phyloP scores from a whole-genome alignment of 2,113 vertebrate genomes.

The Dromaius novaehollandiae region DNA sequence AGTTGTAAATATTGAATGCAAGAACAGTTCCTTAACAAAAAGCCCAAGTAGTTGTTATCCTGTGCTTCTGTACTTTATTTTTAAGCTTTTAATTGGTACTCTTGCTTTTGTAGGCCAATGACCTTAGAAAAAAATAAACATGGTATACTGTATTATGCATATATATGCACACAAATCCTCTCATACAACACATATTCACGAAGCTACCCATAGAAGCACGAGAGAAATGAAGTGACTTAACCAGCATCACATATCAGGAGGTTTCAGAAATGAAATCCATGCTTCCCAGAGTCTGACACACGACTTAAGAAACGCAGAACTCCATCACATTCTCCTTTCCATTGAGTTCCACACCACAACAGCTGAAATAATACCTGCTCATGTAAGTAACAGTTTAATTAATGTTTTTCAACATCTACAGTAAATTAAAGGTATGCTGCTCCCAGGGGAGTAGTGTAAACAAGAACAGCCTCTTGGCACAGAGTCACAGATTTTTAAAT shows the following conservation, averaged over 20 bases:
- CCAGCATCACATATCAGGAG: not conserved
- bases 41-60: not conserved
- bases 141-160: not conserved
- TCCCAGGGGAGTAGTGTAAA: not conserved
- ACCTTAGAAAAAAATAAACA: not conserved
- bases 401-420: not conserved
- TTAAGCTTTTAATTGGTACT: not conserved
- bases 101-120: not conserved
- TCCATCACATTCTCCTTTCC: not conserved
- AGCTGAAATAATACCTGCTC: not conserved
- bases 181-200: not conserved
- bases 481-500: not conserved
- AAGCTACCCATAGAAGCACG: not conserved
- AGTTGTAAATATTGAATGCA: not conserved
- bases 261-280: not conserved
- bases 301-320: not conserved
- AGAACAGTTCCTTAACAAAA: not conserved
- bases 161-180: not conserved
- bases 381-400: not conserved
- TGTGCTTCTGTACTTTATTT: not conserved
- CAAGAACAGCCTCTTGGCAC: not conserved
- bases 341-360: not conserved
- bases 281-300: not conserved
- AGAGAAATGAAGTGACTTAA: not conserved
- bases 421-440: not conserved